Evolutionary conservation across 64 coral and sea anemone genomes (phyloP).

Genomic region (Montipora efflorescens): DNA sequence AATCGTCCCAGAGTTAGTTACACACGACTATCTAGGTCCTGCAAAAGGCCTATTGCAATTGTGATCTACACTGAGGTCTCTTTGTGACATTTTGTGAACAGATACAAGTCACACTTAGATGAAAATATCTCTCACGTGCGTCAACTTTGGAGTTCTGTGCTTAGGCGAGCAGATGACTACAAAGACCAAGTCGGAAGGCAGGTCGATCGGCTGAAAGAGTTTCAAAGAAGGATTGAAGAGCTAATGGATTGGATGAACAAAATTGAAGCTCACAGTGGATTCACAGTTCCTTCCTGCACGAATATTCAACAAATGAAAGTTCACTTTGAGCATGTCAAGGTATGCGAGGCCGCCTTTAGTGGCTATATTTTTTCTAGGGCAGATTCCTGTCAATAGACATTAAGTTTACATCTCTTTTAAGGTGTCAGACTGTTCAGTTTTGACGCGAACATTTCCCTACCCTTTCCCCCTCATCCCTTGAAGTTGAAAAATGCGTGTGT

Average conservation of each 20-base stretch:
- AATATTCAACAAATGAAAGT: slow-evolving; percentile 91
- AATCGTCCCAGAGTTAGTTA: too few species aligned
- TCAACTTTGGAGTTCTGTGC: slow-evolving; percentile 73
- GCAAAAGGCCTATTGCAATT: too few species aligned
- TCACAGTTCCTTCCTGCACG: slow-evolving; percentile 70
- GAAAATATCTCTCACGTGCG: slow-evolving; percentile 28
- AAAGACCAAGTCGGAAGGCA: slow-evolving; percentile 72
- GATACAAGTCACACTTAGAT: slow-evolving; percentile 11
- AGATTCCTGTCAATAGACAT: too few species aligned
- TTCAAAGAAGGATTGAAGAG: slow-evolving; percentile 60
- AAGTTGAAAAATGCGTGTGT: too few species aligned
- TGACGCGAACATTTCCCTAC: too few species aligned
- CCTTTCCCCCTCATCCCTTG: too few species aligned
- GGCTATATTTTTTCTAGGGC: neutral
- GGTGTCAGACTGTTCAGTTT: too few species aligned
- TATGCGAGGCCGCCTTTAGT: slow-evolving; percentile 14
- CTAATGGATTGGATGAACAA: slow-evolving; percentile 84
- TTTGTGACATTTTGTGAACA: neutral
- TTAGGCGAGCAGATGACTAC: slow-evolving; percentile 69
- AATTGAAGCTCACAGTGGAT: slow-evolving; percentile 81
- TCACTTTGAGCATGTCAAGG: slow-evolving; percentile 99
- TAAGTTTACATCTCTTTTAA: too few species aligned
- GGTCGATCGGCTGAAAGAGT: slow-evolving; percentile 70
- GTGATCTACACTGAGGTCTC: too few species aligned
- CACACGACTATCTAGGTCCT: too few species aligned